phyloP scores from a whole-genome alignment of 2,113 vertebrate species.

The Carettochelys insculpta region DNA sequence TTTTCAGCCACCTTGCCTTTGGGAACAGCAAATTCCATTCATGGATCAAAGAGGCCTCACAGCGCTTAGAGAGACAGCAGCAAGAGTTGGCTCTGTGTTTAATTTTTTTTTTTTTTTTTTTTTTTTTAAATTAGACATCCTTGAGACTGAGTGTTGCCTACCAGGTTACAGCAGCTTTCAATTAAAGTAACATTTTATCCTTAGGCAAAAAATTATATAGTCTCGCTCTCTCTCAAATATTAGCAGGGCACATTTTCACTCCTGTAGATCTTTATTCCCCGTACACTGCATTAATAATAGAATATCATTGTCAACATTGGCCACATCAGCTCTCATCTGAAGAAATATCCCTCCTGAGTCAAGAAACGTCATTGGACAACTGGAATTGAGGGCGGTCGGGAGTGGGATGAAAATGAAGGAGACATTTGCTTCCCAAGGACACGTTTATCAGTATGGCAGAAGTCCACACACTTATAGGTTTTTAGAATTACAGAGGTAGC shows the following conservation, averaged over 20 bases:
- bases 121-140: slow-evolving; percentile 47
- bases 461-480: neutral
- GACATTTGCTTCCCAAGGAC: neutral
- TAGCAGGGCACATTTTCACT: slow-evolving; percentile 41
- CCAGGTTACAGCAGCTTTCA: slow-evolving; percentile 72
- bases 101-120: slow-evolving; percentile 57
- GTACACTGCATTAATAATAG: neutral
- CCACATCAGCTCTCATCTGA: slow-evolving; percentile 40
- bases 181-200: slow-evolving; percentile 69
- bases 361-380: neutral
- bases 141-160: slow-evolving; percentile 65
- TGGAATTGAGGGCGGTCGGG: neutral
- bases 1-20: neutral
- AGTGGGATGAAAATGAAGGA: neutral
- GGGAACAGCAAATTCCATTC: slow-evolving; percentile 39
- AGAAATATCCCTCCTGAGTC: slow-evolving; percentile 15
- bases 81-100: slow-evolving; percentile 60
- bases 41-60: slow-evolving; percentile 63
- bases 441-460: neutral
- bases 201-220: slow-evolving; percentile 65
- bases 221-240: slow-evolving; percentile 60
- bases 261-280: slow-evolving; percentile 46
- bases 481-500: too few relatives aligned
- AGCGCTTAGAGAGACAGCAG: slow-evolving; percentile 47
- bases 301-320: slow-evolving; percentile 34